phyloP scores from a whole-genome alignment of 2,113 vertebrate species.

The Proteles cristata region DNA sequence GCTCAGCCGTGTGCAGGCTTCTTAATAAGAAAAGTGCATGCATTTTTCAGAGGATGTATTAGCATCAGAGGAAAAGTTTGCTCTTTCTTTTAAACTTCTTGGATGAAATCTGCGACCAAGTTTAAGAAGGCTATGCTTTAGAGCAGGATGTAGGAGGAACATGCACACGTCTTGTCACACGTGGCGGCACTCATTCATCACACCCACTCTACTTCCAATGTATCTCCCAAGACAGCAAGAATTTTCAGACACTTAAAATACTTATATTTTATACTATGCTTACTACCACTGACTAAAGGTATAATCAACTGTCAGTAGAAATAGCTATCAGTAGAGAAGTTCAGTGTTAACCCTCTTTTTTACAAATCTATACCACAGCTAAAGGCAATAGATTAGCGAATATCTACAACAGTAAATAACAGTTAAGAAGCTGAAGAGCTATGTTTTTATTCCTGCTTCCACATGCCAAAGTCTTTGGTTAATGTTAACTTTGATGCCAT shows the following conservation, averaged over 20 bases:
- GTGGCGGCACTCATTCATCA: constrained; percentile 79
- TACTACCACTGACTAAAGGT: constrained; percentile 71
- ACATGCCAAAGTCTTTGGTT: not conserved
- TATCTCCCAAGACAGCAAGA: constrained; percentile 66
- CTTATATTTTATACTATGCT: constrained; percentile 70
- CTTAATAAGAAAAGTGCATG: not conserved
- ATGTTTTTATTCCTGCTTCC: not conserved
- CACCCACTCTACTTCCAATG: constrained; percentile 77
- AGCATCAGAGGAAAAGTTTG: not conserved
- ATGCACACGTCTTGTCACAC: constrained; percentile 67
- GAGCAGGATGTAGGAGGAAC: constrained; percentile 59
- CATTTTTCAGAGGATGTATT: not conserved
- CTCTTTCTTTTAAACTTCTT: constrained; percentile 44
- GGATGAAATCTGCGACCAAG: constrained; percentile 48
- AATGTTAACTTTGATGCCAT: not conserved
- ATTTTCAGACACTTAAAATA: constrained; percentile 74
- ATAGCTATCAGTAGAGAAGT: constrained; percentile 11
- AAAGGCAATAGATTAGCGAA: not conserved
- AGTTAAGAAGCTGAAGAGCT: not conserved
- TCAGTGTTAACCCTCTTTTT: constrained; percentile 33
- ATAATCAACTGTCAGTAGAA: constrained; percentile 55
- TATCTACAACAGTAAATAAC: not conserved
- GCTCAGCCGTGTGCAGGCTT: too few species aligned
- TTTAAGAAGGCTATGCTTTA: constrained; percentile 61
- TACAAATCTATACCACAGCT: not conserved